A percentile compares a stretch with the other conserved stretches of the same genome.
Conservation (phyloP, 2,888 invertebrate species). For the Drymonia ruficornis region DNA sequence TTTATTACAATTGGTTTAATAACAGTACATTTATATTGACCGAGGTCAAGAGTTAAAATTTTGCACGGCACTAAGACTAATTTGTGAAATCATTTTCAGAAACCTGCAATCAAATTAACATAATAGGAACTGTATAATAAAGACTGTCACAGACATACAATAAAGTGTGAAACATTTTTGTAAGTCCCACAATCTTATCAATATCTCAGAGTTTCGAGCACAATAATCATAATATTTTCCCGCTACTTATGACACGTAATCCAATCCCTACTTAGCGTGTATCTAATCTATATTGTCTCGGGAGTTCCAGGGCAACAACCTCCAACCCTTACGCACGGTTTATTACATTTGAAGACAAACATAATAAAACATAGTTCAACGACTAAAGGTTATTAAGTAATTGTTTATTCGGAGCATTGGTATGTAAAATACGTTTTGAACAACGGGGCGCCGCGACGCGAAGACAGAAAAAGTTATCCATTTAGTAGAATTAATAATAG, state of each 20-base stretch:
- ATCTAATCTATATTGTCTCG: background rate
- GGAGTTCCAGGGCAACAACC: background rate
- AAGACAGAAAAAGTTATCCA: too few relatives aligned
- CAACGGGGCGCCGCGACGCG: background rate
- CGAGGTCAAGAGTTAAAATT: background rate
- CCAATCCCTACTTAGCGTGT: background rate
- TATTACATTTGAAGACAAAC: slow-evolving; percentile 12
- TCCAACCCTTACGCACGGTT: slow-evolving; percentile 1
- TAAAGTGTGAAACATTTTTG: too few relatives aligned
- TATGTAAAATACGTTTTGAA: background rate
- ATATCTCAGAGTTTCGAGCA: background rate
- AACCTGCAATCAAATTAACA: too few relatives aligned
- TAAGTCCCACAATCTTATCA: background rate
- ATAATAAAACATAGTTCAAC: slow-evolving; percentile 23
- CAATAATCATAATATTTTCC: background rate
- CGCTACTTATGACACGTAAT: background rate
- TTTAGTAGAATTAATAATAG: too few relatives aligned
- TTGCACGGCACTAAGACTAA: too few relatives aligned
- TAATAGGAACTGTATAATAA: too few relatives aligned
- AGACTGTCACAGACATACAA: too few relatives aligned
- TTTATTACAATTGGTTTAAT: background rate
- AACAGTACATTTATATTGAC: too few relatives aligned
- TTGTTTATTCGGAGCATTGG: slow-evolving; percentile 3
- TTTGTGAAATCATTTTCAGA: too few relatives aligned
- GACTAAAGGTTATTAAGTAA: slow-evolving; percentile 12